Conservation (phyloP, 2,888 invertebrate species). For the Drosophila mimica region DNA sequence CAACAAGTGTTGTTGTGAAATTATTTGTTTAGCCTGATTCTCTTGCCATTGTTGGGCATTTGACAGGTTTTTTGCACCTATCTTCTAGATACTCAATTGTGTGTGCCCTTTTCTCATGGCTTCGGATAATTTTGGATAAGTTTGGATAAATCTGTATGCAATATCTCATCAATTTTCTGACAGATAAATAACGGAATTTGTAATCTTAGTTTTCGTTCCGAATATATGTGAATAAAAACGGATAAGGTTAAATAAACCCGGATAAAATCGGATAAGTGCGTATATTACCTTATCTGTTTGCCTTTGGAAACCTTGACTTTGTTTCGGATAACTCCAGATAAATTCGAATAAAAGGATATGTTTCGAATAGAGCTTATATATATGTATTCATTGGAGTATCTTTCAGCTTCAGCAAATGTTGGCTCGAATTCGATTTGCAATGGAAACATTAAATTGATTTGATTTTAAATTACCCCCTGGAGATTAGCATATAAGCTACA, state of each 20-base stretch:
- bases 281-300: background rate
- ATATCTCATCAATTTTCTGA: background rate
- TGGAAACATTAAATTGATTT: conserved; percentile 26
- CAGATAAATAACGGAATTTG: background rate
- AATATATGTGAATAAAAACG: background rate
- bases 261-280: background rate
- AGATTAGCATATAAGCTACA: conserved; percentile 20
- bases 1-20: conserved; percentile 32
- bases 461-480: conserved; percentile 20
- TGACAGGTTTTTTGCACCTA: background rate
- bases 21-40: conserved; percentile 30
- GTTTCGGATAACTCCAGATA: conserved; percentile 3
- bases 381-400: background rate
- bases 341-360: background rate
- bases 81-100: background rate
- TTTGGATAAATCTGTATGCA: background rate
- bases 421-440: background rate
- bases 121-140: background rate
- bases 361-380: background rate
- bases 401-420: background rate
- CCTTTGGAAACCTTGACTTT: background rate
- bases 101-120: background rate
- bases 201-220: no score
- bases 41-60: background rate
- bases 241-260: no score